Percentiles rank a stretch among this genome's conserved stretches.
Conservation (phyloP, 2,113 vertebrate genomes). For the Syngnathus scovelli region DNA sequence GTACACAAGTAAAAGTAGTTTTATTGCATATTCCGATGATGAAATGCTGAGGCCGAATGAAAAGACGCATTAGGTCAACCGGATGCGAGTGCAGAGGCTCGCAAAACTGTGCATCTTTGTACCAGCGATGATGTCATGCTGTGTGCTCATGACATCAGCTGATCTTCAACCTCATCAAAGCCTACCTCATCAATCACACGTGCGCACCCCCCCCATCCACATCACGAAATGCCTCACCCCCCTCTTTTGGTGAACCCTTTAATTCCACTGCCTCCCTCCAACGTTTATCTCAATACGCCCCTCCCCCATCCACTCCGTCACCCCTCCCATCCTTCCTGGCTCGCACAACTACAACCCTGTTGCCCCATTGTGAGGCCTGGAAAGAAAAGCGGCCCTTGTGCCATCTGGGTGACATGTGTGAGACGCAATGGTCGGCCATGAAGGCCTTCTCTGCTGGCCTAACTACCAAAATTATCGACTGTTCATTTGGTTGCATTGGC, state of each 20-base stretch:
- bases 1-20: no score
- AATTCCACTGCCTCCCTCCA: not conserved
- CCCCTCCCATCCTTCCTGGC: not conserved
- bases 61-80: not conserved
- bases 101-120: constrained; percentile 23
- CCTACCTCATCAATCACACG: constrained; percentile 36
- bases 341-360: no score
- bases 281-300: not conserved
- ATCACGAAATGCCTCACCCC: not conserved
- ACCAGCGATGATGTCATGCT: constrained; percentile 44
- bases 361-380: not conserved
- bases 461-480: not conserved
- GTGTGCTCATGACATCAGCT: constrained; percentile 52
- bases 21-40: not conserved
- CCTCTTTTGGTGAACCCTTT: not conserved
- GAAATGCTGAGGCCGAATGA: constrained; percentile 4
- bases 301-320: not conserved
- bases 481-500: no score
- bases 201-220: not conserved
- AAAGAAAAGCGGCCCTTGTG: not conserved
- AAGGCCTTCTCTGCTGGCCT: no score
- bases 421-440: no score
- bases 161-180: constrained; percentile 40
- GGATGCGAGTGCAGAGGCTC: not conserved
- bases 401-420: not conserved